A percentile compares a stretch with the other conserved stretches of the same genome.
Evolutionary conservation across 2,888 invertebrate genomes (phyloP).

Genomic region (Patella pellucida): DNA sequence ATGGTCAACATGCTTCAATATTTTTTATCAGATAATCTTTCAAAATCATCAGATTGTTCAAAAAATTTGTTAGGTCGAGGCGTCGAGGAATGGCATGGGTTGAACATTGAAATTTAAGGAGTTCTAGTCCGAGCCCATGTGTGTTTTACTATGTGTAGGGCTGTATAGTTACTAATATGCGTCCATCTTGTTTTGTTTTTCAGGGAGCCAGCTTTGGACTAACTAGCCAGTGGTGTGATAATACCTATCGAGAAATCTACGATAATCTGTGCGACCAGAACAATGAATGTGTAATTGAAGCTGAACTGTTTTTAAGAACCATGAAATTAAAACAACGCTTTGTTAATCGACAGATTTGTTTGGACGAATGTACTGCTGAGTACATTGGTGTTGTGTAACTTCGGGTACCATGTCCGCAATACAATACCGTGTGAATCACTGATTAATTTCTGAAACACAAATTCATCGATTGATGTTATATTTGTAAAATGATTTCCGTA

Average conservation of each 20-base stretch:
- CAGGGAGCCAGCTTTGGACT: conserved; percentile 51
- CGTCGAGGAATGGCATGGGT: too few relatives aligned
- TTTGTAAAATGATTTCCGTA: too few relatives aligned
- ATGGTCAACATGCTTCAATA: too few relatives aligned
- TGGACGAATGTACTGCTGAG: conserved; percentile 30
- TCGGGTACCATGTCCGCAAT: not conserved
- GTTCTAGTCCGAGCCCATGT: not conserved
- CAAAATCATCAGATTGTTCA: too few relatives aligned
- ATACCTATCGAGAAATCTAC: conserved; percentile 51
- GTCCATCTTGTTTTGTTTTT: conserved; percentile 13
- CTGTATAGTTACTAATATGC: not conserved
- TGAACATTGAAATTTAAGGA: not conserved
- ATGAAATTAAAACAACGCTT: conserved; percentile 46
- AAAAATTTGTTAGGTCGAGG: too few relatives aligned
- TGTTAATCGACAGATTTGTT: conserved; percentile 33
- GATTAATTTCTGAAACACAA: too few relatives aligned
- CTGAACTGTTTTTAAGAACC: conserved; percentile 48
- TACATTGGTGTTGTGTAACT: conserved; percentile 34
- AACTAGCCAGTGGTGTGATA: conserved; percentile 47
- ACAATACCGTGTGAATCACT: too few relatives aligned
- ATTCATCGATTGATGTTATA: too few relatives aligned
- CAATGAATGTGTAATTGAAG: conserved; percentile 46
- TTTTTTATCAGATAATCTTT: too few relatives aligned
- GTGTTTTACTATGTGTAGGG: not conserved
- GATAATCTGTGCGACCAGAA: conserved; percentile 47